Evolutionary conservation across 2,797 vertebrate species (phyloP), one percentile per base, ranked within the genome.

Genomic region (Periparus ater): DNA sequence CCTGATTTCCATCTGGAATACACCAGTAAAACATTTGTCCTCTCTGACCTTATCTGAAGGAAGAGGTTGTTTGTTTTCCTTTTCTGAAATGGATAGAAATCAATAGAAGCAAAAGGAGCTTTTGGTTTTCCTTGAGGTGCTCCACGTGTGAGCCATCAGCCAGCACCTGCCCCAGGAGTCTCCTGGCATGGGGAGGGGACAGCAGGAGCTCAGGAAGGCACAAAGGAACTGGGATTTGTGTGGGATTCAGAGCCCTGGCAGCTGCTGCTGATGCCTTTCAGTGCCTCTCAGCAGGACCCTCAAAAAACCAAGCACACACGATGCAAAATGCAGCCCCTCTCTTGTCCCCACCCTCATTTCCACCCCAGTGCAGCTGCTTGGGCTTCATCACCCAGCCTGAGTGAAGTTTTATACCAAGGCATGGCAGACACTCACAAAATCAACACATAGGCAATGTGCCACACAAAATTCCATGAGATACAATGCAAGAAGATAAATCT

Each of bases 301-400:
- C 47, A 12, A 26, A 72, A 75, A 48, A 6, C 17, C 42, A 61
- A 60, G 22, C 0, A 0, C 74, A 51, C 1, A 1, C 1, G 1
- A 60, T 44, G n/a, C 23, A 58, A 89, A 82, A 73, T 5, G 11
- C 60, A 83, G 11, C 54, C 30, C 19, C 29, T 53, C 34, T 73
- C 47, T 14, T 15, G 2, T 25, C 13, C 27, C 48, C 76, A 90
- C 18, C 21, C 34, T 12, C 3, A 3, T 21, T 30, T 7, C 9
- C 11, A 6, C 11, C 22, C 40, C 51, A 40, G 0, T 40, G 44
- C 60, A 51, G 34, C 36, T 85, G 36, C 5, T 57, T 38, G 36
- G 32, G 10, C n/a, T 66, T 34, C 53, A 42, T 26, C 45, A n/a
- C 44, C 14, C 30, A 83, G 61, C 40, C n/a, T 22, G 7, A 73